phyloP scores from a whole-genome alignment of 2,113 vertebrate genomes.

The Apodemus sylvaticus region DNA sequence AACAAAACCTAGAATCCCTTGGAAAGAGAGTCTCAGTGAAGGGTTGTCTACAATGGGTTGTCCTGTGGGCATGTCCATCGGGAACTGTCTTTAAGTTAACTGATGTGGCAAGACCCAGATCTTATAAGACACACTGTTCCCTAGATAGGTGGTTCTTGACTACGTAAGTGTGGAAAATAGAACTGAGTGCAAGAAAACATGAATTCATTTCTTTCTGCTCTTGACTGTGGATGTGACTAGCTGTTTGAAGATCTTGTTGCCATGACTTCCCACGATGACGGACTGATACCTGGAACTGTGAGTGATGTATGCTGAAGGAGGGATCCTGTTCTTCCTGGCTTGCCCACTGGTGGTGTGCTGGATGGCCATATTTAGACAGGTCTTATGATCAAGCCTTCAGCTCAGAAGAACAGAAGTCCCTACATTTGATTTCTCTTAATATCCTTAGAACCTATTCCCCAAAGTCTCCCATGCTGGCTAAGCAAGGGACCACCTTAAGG shows the following conservation, averaged over 20 bases:
- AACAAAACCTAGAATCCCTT: not conserved
- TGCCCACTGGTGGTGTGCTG: not conserved
- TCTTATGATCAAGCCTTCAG: not conserved
- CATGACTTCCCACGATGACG: not conserved
- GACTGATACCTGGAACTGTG: not conserved
- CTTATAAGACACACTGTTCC: not conserved
- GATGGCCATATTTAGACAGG: not conserved
- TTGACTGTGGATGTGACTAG: not conserved
- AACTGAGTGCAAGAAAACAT: not conserved
- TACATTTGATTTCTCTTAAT: not conserved
- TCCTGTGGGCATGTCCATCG: not conserved
- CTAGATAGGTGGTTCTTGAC: no score
- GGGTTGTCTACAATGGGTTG: not conserved
- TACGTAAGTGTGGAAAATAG: not conserved
- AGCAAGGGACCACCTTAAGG: not conserved
- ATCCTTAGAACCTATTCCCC: not conserved
- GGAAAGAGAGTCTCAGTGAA: not conserved
- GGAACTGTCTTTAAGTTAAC: not conserved
- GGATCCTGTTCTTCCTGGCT: not conserved
- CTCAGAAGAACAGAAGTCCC: not conserved
- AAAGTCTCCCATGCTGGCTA: not conserved
- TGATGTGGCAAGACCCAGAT: not conserved
- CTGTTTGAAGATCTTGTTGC: not conserved
- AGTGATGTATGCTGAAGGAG: not conserved
- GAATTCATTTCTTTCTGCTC: not conserved